Evolutionary conservation across 2,797 vertebrate species (phyloP).

Genomic region (Acanthurus leucopareius): DNA sequence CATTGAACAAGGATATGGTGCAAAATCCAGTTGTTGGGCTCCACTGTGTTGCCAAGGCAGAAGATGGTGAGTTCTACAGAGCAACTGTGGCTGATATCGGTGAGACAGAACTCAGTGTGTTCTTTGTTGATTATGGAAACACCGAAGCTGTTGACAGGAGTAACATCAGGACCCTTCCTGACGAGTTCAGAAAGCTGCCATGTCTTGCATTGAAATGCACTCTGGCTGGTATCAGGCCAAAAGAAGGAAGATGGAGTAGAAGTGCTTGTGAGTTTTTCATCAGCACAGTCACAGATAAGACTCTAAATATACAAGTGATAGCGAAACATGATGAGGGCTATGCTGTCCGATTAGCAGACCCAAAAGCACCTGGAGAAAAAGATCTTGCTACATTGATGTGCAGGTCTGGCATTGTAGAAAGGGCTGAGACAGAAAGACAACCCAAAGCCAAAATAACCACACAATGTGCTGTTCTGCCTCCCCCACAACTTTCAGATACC

Average conservation of each 20-base stretch:
- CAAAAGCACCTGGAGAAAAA: conserved; percentile 82
- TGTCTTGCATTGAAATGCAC: conserved; percentile 88
- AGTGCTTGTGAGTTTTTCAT: conserved; percentile 87
- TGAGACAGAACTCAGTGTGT: conserved; percentile 79
- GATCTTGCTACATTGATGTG: conserved; percentile 87
- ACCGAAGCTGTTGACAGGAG: conserved; percentile 80
- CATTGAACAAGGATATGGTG: conserved; percentile 72
- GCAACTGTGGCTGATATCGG: conserved; percentile 83
- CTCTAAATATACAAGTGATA: conserved; percentile 83
- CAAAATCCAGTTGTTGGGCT: conserved; percentile 83
- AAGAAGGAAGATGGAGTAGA: conserved; percentile 85
- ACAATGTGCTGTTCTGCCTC: conserved; percentile 26
- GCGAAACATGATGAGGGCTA: conserved; percentile 81
- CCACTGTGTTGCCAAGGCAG: conserved; percentile 89
- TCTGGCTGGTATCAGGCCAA: conserved; percentile 85
- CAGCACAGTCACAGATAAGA: conserved; percentile 86
- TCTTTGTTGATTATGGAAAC: conserved; percentile 91
- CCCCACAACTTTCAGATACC: conserved; percentile 15
- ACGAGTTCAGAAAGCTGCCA: conserved; percentile 86
- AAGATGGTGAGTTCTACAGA: conserved; percentile 88
- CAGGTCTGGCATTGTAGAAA: conserved; percentile 81
- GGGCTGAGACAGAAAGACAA: conserved; percentile 62
- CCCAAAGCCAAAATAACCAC: conserved; percentile 13
- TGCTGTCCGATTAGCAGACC: conserved; percentile 87
- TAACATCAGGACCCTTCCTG: conserved; percentile 85